phyloP scores from a whole-genome alignment of 2,888 invertebrate genomes.

The Muscina levida region DNA sequence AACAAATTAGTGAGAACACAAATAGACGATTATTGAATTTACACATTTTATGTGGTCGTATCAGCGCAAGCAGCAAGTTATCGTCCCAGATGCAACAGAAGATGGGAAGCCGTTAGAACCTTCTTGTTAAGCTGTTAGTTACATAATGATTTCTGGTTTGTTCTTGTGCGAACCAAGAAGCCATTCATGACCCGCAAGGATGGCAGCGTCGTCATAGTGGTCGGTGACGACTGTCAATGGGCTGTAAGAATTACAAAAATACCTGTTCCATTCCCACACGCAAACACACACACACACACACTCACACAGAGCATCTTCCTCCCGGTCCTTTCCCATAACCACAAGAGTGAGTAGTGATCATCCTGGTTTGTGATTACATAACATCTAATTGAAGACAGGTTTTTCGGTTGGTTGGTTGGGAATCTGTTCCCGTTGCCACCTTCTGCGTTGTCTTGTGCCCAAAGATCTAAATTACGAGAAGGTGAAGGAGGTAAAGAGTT shows the following conservation, averaged over 20 bases:
- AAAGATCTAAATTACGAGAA: not conserved
- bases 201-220: not conserved
- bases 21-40: conserved; percentile 78
- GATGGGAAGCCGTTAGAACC: conserved; percentile 44
- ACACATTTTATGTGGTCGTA: conserved; percentile 72
- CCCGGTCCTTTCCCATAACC: conserved; percentile 1
- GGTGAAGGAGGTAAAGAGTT: conserved; percentile 29
- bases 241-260: conserved; percentile 12
- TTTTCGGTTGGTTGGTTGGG: conserved; percentile 34
- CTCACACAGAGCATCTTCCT: no score
- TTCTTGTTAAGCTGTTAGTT: conserved; percentile 52
- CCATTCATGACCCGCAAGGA: conserved; percentile 14
- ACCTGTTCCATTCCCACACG: conserved; percentile 45
- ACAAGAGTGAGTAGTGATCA: not conserved
- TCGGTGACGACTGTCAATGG: not conserved
- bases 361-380: conserved; percentile 48
- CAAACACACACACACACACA: no score
- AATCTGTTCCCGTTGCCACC: no score
- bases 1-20: conserved; percentile 68
- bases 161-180: conserved; percentile 47
- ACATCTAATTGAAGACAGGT: conserved; percentile 58
- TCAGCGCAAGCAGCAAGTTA: not conserved
- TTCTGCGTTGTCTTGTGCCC: no score
- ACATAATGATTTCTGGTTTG: conserved; percentile 61
- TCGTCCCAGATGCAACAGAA: not conserved